Conservation (phyloP, 2,113 vertebrate genomes). For the Proteles cristata region DNA sequence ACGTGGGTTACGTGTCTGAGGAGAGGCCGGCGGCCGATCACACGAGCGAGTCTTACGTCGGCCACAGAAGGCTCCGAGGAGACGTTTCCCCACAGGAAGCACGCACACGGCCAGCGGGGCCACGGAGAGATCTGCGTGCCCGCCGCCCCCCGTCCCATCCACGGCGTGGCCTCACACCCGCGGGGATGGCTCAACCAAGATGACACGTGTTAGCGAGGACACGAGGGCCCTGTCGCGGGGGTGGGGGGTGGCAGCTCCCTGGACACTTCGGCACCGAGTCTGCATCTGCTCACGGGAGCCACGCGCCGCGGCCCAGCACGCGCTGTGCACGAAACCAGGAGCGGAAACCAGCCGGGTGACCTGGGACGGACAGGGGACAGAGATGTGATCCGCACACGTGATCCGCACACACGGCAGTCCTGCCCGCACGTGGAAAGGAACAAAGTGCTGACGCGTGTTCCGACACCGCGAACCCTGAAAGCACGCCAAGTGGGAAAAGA, state of each 20-base stretch:
- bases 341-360: too few species aligned
- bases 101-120: rapidly evolving
- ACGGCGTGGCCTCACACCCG: background rate
- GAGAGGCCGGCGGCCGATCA: rapidly evolving
- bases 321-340: too few species aligned
- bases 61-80: rapidly evolving
- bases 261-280: background rate
- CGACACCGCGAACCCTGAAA: rapidly evolving
- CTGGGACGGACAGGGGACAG: too few species aligned
- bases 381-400: too few species aligned
- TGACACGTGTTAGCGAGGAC: too few species aligned
- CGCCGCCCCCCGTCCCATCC: rapidly evolving
- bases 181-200: too few species aligned
- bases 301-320: too few species aligned
- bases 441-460: background rate
- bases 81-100: background rate
- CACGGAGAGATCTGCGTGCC: rapidly evolving
- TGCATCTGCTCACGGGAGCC: too few species aligned
- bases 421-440: too few species aligned
- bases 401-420: too few species aligned
- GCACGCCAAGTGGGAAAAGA: rapidly evolving
- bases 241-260: background rate
- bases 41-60: rapidly evolving
- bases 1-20: rapidly evolving
- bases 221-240: too few species aligned